phyloP scores from a whole-genome alignment of 2,797 vertebrate genomes.

The Lithobates sylvaticus region DNA sequence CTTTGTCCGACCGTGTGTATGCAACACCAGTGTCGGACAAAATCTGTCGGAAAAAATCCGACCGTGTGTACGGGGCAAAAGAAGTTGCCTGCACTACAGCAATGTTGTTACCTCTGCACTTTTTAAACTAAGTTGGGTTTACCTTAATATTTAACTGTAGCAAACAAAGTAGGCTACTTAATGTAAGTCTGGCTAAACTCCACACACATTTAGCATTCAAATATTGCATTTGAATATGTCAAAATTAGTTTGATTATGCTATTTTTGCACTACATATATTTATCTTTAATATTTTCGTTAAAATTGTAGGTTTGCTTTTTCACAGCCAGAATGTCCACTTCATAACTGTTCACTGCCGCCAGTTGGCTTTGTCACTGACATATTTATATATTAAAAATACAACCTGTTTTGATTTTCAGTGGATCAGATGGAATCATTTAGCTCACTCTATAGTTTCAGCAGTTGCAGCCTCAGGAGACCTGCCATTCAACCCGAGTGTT shows the following conservation, averaged over 20 bases:
- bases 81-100: too few species aligned
- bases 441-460: constrained; percentile 64
- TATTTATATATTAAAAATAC: constrained; percentile 75
- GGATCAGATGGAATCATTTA: constrained; percentile 76
- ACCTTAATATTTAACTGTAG: neutral
- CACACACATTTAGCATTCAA: neutral
- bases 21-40: too few species aligned
- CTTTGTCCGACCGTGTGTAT: too few species aligned
- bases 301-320: constrained; percentile 63
- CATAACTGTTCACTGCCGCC: constrained; percentile 66
- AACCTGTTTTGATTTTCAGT: constrained; percentile 68
- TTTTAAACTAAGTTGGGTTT: neutral
- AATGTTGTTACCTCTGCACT: neutral
- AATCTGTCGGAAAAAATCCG: too few species aligned
- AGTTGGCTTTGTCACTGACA: constrained; percentile 71
- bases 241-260: neutral
- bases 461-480: constrained; percentile 65
- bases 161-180: neutral
- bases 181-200: neutral
- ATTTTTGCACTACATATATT: neutral
- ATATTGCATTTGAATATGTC: neutral
- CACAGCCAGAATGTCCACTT: constrained; percentile 71
- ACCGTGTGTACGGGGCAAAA: too few species aligned
- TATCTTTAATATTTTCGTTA: constrained; percentile 65
- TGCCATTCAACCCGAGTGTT: constrained; percentile 63